Evolutionary conservation across 2,113 vertebrate genomes (phyloP).

Genomic region (Antigone vipio): DNA sequence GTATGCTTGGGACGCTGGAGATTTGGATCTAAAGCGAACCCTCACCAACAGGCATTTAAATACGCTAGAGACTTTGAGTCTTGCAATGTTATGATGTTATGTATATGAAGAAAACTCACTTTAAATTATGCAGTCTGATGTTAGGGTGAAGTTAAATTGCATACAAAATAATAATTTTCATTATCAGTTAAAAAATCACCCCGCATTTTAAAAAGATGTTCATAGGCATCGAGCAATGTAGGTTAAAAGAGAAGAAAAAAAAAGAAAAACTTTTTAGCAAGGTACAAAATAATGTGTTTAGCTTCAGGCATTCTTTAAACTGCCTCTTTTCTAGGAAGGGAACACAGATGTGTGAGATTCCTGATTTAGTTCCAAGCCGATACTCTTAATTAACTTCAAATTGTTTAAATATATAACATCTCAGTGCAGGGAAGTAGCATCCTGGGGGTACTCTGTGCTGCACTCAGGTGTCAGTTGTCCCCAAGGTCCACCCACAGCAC

Average conservation of each 20-base stretch:
- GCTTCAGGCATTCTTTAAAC: constrained; percentile 65
- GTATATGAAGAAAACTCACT: constrained; percentile 47
- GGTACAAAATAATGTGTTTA: constrained; percentile 54
- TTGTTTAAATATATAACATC: constrained; percentile 71
- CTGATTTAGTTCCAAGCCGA: constrained; percentile 78
- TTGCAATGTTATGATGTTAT: constrained; percentile 42
- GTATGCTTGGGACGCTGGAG: constrained; percentile 22
- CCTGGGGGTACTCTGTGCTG: not conserved
- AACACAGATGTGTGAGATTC: constrained; percentile 75
- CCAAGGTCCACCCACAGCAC: not conserved
- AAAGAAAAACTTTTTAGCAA: constrained; percentile 49
- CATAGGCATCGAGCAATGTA: constrained; percentile 23
- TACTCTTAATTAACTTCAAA: constrained; percentile 82
- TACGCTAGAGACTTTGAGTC: not conserved
- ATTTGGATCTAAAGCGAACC: constrained; percentile 49
- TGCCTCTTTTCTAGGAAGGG: constrained; percentile 55
- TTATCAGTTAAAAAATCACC: constrained; percentile 48
- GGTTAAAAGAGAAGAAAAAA: constrained; percentile 40
- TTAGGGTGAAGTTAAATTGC: constrained; percentile 46
- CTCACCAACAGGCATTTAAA: constrained; percentile 52
- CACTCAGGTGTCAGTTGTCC: not conserved
- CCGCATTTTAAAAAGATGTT: constrained; percentile 4
- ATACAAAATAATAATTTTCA: constrained; percentile 57
- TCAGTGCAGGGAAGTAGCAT: not conserved
- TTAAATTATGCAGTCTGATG: constrained; percentile 59